Evolutionary conservation across 2,888 invertebrate species (phyloP).

Genomic region (Leucozona laternaria): DNA sequence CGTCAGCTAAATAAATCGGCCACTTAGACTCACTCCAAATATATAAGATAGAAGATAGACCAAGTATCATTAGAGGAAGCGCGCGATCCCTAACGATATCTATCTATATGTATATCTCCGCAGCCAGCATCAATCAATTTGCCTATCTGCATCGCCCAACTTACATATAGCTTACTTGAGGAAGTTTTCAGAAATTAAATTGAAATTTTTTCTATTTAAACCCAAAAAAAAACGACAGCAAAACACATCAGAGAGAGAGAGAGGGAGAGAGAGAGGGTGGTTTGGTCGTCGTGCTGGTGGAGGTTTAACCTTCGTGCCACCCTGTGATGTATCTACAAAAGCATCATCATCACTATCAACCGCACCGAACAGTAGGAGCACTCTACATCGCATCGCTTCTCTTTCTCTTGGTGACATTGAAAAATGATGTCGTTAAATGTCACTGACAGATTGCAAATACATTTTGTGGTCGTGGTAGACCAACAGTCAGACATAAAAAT

Average conservation of each 20-base stretch:
- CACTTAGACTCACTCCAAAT: constrained; percentile 51
- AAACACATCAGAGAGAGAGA: neutral
- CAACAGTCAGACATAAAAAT: constrained; percentile 62
- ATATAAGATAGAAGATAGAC: neutral
- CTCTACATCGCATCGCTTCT: neutral
- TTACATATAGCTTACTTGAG: neutral
- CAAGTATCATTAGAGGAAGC: constrained; percentile 3
- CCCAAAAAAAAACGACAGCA: constrained; percentile 21
- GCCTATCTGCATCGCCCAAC: constrained; percentile 18
- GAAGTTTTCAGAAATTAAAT: constrained; percentile 33
- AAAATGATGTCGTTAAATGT: constrained; percentile 73
- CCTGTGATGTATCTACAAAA: neutral
- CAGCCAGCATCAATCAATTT: constrained; percentile 63
- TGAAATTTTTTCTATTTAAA: constrained; percentile 31
- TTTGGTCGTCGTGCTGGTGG: no score
- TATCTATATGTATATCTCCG: neutral
- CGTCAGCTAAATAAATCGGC: constrained; percentile 54
- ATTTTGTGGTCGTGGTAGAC: constrained; percentile 64
- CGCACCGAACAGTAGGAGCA: neutral
- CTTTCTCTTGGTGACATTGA: constrained; percentile 63
- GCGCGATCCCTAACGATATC: neutral
- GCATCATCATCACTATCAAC: constrained; percentile 4
- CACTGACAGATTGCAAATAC: constrained; percentile 73
- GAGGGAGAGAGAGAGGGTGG: neutral
- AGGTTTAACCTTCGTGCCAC: constrained; percentile 6